These are phyloP conservation scores for Ferrisia virgata DNA, from an alignment of 2,888 invertebrate species.

Conservation along the genomic window DNA sequence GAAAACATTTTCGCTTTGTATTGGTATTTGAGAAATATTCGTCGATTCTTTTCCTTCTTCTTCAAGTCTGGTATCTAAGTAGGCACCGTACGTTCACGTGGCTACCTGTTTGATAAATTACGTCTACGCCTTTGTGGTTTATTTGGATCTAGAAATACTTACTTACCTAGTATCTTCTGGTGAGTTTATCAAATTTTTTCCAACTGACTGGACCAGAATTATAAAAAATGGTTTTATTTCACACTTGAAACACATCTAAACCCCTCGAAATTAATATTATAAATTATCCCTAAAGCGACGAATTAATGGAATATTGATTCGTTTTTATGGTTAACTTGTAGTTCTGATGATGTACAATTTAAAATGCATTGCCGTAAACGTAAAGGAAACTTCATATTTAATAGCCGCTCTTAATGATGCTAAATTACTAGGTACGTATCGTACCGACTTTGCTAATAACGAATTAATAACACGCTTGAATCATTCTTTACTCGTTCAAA, in stretches of 20 bases:
- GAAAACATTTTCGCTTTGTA: no score
- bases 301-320: constrained; percentile 38
- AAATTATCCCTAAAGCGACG: constrained; percentile 16
- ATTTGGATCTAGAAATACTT: no score
- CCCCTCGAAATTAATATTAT: constrained; percentile 15
- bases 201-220: background rate
- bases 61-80: no score
- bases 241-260: background rate
- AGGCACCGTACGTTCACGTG: no score
- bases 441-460: constrained; percentile 38
- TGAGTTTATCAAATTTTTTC: background rate
- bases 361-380: background rate
- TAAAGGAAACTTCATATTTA: constrained; percentile 22
- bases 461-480: constrained; percentile 37
- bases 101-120: no score
- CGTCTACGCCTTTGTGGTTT: no score
- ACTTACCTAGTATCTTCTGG: no score
- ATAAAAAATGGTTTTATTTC: background rate
- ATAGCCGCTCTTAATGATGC: constrained; percentile 31
- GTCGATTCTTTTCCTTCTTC: no score
- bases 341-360: constrained; percentile 3
- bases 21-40: no score
- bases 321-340: constrained; percentile 24
- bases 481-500: background rate
- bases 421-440: constrained; percentile 35